Evolutionary conservation across 2,113 vertebrate species (phyloP), one percentile per base, ranked within the genome.

Genomic region (Serilophus lunatus): DNA sequence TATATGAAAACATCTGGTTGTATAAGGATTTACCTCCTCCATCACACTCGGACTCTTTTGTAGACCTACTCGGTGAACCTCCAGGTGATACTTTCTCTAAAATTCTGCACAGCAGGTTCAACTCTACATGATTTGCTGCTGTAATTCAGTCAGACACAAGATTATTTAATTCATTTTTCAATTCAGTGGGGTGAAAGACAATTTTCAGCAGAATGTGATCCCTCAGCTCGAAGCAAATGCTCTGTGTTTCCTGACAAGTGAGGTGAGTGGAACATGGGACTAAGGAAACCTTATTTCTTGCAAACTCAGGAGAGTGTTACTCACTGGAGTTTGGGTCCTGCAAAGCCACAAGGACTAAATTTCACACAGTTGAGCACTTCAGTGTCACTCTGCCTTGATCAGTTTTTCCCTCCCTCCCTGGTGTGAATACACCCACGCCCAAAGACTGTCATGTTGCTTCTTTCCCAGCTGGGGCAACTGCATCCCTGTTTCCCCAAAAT

Each of bases 341-440:
- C 4, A 8, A 51, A 74, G 72, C 23, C 54, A 25, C 9, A 28
- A 26, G 53, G 51, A 36, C 26, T 18, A 24, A 12, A 10, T 16
- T 14, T 25, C 60, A 78, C 5, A 2, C 10, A 26, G 13, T 0
- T 6, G 36, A 51, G 42, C 6, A 3, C 54, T 56, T 25, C 56
- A 18, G 49, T 31, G 35, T 26, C 65, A 13, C 45, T 22, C 63
- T 59, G 45, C 77, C 42, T 15, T 28, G 1, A 1, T 49, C 47
- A 1, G 1, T 17, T 56, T 12, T 66, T 54, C 59, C 45, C 40
- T 28, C 38, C 51, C 65, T 56, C 47, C 23, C 40, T 56, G 49
- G 50, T 4, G 2, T 1, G 1, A 31, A 54, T 3, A 50, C 1
- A 0, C 24, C 59, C 56, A 20, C 26, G n/a, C 66, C 51, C 54